Percentiles rank a stretch among this genome's conserved stretches.
phyloP scores from a whole-genome alignment of 2,797 vertebrate genomes.

The Hydrocynus forskahlii region DNA sequence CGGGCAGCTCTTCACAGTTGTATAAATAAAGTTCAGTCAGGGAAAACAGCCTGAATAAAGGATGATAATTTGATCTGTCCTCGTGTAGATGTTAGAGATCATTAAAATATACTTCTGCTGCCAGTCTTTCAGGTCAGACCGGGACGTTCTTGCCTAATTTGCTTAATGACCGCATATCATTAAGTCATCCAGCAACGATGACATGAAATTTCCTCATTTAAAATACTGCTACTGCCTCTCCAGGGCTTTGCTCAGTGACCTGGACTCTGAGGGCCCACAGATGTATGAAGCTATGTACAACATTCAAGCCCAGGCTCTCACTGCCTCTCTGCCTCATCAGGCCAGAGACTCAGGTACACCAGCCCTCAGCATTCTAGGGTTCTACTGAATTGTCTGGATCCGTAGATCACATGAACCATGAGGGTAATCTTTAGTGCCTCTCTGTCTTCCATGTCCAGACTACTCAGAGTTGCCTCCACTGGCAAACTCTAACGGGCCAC shows the following conservation, averaged over 20 bases:
- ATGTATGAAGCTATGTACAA: constrained; percentile 95
- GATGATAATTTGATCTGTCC: background rate
- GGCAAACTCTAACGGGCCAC: constrained; percentile 70
- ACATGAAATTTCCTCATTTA: background rate
- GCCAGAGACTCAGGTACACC: constrained; percentile 82
- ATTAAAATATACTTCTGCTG: background rate
- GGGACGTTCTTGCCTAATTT: background rate
- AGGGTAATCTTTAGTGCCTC: background rate
- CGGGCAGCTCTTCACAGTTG: background rate
- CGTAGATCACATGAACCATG: background rate
- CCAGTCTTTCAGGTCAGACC: background rate
- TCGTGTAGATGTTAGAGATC: background rate
- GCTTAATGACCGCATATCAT: no score
- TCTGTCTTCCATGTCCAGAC: constrained; percentile 62
- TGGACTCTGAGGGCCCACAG: constrained; percentile 78
- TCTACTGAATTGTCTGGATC: background rate
- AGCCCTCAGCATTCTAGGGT: background rate
- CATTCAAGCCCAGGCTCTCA: constrained; percentile 82
- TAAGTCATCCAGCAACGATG: background rate
- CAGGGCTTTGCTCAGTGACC: constrained; percentile 68
- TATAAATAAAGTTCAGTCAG: background rate
- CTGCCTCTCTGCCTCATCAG: constrained; percentile 65
- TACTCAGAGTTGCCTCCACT: constrained; percentile 80
- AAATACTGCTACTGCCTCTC: background rate
- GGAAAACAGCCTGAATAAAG: background rate